Conservation (phyloP, 2,797 vertebrate species). For the Borostomias antarcticus region DNA sequence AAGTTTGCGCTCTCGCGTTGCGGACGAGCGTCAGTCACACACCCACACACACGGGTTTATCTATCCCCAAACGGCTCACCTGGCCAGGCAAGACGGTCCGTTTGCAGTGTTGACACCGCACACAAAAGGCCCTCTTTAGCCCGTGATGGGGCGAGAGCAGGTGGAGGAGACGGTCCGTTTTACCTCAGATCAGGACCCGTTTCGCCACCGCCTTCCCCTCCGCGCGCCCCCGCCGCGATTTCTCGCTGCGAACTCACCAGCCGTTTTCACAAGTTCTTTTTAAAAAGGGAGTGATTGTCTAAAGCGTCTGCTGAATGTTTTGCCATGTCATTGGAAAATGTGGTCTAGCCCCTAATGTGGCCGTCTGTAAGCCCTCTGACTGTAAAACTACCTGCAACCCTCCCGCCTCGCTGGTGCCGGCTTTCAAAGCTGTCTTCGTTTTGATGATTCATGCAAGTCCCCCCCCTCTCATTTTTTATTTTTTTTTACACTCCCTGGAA, state of each 20-base stretch:
- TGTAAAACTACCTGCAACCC: constrained; percentile 19
- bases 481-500: not conserved
- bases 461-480: not conserved
- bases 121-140: not conserved
- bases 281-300: constrained; percentile 17
- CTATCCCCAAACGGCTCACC: constrained; percentile 2
- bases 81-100: constrained; percentile 7
- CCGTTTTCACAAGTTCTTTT: constrained; percentile 10
- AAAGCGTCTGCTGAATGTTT: constrained; percentile 23
- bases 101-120: constrained; percentile 6
- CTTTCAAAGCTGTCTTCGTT: constrained; percentile 20
- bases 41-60: not conserved
- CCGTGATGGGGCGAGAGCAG: not conserved
- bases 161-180: not conserved
- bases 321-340: constrained; percentile 21
- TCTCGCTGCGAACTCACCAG: not conserved
- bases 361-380: constrained; percentile 5
- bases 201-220: not conserved
- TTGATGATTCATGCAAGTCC: constrained; percentile 34
- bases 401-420: constrained; percentile 13
- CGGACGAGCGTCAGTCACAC: no score
- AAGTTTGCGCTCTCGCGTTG: no score
- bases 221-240: not conserved
- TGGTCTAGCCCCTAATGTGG: constrained; percentile 17
- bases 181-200: not conserved